These are phyloP conservation scores for Epizoanthus fatuus DNA, from an alignment of 92 coral and sea anemone genomes.

Conservation along the genomic window DNA sequence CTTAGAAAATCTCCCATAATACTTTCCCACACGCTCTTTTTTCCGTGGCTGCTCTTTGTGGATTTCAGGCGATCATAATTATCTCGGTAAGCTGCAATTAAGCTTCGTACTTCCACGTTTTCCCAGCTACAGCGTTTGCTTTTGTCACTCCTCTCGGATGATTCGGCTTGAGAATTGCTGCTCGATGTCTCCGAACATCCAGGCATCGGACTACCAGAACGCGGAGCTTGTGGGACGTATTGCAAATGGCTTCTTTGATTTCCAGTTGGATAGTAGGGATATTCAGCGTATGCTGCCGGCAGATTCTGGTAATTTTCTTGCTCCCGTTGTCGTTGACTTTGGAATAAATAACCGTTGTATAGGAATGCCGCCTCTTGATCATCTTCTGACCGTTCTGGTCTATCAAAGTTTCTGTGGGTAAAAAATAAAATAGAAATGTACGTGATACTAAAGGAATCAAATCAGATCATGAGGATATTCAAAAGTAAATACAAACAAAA, in stretches of 20 bases:
- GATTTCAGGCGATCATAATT: conserved; percentile 32
- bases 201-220: conserved; percentile 30
- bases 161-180: conserved; percentile 29
- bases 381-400: too few relatives aligned
- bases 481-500: too few relatives aligned
- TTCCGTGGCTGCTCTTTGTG: conserved; percentile 60
- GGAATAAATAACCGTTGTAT: too few relatives aligned
- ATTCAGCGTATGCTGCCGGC: neutral
- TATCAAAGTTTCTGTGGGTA: too few relatives aligned
- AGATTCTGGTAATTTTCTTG: too few relatives aligned
- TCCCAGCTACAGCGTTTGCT: neutral
- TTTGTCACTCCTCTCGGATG: conserved; percentile 26
- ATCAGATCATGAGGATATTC: too few relatives aligned
- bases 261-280: conserved; percentile 1
- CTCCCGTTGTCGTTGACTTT: too few relatives aligned
- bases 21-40: conserved; percentile 56
- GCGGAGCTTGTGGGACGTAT: neutral
- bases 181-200: conserved; percentile 39
- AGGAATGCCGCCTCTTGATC: too few relatives aligned
- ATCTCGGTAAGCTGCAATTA: conserved; percentile 42
- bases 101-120: neutral
- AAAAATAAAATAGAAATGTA: too few relatives aligned
- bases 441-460: too few relatives aligned
- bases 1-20: conserved; percentile 42
- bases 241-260: neutral